These are phyloP conservation scores for Noctua fimbriata DNA, from an alignment of 2,888 invertebrate genomes.

Conservation along the genomic window DNA sequence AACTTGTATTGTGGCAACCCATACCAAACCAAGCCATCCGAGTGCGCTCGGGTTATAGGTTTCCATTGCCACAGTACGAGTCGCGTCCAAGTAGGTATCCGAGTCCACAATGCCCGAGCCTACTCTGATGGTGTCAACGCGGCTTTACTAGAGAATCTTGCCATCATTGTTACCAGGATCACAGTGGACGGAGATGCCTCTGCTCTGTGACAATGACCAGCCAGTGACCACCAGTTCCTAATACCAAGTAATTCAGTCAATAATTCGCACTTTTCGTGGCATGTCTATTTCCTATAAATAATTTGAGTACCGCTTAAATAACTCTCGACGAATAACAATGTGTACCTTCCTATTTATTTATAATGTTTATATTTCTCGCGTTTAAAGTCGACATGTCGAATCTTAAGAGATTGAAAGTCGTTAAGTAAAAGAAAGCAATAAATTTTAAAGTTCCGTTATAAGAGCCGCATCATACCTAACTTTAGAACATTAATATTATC, in stretches of 20 bases:
- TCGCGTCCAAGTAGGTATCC: no score
- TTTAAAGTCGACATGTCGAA: slow-evolving; percentile 75
- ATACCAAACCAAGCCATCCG: no score
- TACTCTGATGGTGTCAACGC: no score
- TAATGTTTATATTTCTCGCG: slow-evolving; percentile 32
- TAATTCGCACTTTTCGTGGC: neutral
- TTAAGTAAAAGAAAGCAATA: slow-evolving; percentile 85
- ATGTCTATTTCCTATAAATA: neutral
- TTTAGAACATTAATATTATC: slow-evolving; percentile 78
- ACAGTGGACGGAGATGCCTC: neutral
- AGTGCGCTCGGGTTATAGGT: no score
- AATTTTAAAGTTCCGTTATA: slow-evolving; percentile 83
- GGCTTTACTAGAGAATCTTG: neutral
- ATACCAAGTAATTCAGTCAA: neutral
- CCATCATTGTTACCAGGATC: neutral
- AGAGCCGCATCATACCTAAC: slow-evolving; percentile 72
- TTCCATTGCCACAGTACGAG: no score
- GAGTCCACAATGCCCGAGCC: no score
- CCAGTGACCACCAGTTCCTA: no score
- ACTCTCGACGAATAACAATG: slow-evolving; percentile 25
- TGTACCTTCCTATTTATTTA: slow-evolving; percentile 29
- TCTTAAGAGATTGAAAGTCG: slow-evolving; percentile 80
- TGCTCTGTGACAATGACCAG: neutral
- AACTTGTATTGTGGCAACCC: no score
- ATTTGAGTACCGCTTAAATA: neutral